Evolutionary conservation across 2,113 vertebrate genomes (phyloP).

Genomic region (Dicrurus megarhynchus): DNA sequence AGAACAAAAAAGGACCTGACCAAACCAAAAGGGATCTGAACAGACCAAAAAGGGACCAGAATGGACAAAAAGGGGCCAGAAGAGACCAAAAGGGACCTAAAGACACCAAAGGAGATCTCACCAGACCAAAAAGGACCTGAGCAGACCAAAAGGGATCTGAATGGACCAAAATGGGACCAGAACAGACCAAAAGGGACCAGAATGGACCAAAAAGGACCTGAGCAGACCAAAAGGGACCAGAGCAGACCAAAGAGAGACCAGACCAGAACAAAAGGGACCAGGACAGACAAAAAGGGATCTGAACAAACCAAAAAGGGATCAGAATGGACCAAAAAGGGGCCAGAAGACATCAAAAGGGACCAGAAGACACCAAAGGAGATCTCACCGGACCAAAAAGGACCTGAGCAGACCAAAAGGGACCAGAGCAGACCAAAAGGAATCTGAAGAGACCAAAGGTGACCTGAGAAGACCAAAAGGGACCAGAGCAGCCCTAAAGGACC

Average conservation of each 20-base stretch:
- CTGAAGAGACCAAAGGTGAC: too few relatives aligned
- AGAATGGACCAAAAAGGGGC: too few relatives aligned
- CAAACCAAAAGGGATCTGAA: too few relatives aligned
- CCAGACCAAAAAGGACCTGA: too few relatives aligned
- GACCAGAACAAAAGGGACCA: too few relatives aligned
- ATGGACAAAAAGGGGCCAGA: not conserved
- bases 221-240: not conserved
- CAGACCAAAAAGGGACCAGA: not conserved
- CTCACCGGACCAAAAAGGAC: not conserved
- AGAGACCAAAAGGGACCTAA: not conserved
- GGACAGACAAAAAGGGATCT: too few relatives aligned
- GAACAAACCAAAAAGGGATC: not conserved
- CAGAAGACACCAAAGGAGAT: too few relatives aligned
- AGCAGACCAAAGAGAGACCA: not conserved
- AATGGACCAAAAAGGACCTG: not conserved
- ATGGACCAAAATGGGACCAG: too few relatives aligned
- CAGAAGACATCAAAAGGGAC: too few relatives aligned
- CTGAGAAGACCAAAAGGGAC: not conserved
- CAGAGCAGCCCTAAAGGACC: not conserved
- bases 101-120: too few relatives aligned
- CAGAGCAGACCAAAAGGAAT: not conserved
- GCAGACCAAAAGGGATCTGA: too few relatives aligned
- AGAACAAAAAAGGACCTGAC: rapidly evolving
- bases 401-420: not conserved
- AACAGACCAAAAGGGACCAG: not conserved